phyloP scores from a whole-genome alignment of 2,888 invertebrate genomes.

The Ametastegia equiseti region DNA sequence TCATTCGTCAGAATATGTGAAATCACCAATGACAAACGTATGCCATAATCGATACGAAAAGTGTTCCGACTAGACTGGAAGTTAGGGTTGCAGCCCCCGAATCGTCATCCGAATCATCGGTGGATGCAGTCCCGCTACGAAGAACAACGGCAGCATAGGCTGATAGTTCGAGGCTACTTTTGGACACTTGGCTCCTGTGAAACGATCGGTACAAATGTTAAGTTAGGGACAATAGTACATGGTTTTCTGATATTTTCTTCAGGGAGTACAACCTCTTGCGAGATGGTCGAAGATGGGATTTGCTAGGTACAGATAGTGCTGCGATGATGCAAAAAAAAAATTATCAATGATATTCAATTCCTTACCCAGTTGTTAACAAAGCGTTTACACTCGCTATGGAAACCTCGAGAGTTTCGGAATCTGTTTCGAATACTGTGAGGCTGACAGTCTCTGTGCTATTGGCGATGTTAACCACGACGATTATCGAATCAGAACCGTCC shows the following conservation, averaged over 20 bases:
- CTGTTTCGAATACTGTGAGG: slow-evolving; percentile 78
- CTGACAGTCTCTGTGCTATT: slow-evolving; percentile 77
- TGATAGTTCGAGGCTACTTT: background rate
- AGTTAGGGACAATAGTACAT: background rate
- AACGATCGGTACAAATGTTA: background rate
- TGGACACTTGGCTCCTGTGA: background rate
- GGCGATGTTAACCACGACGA: slow-evolving; percentile 80
- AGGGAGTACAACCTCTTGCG: too few species aligned
- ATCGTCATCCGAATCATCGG: too few species aligned
- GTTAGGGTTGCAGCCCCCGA: slow-evolving; percentile 9
- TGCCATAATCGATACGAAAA: background rate
- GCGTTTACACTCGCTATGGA: slow-evolving; percentile 58
- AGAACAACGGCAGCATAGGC: slow-evolving; percentile 22
- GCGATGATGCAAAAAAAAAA: background rate
- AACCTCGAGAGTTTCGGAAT: slow-evolving; percentile 75
- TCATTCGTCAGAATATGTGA: background rate
- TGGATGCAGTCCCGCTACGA: too few species aligned
- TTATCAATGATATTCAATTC: background rate
- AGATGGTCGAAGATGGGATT: too few species aligned
- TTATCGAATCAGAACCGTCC: slow-evolving; percentile 67
- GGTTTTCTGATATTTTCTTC: background rate
- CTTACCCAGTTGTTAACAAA: slow-evolving; percentile 31
- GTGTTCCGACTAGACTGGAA: background rate
- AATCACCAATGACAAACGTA: background rate
- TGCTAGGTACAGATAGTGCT: too few species aligned